Conservation (phyloP, 2,113 vertebrate genomes). For the Tachycineta bicolor region DNA sequence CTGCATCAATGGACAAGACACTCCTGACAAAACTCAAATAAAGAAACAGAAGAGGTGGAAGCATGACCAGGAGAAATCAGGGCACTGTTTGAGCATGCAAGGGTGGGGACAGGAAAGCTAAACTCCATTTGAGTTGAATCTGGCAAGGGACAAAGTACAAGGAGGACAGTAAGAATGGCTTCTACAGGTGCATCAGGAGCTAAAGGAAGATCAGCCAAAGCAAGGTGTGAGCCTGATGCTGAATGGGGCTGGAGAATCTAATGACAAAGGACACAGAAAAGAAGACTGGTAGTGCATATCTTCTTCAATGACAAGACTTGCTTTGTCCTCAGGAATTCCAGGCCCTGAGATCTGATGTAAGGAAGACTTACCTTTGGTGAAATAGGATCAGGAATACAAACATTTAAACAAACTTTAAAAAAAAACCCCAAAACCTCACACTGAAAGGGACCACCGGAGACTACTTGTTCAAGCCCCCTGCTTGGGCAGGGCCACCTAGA, state of each 20-base stretch:
- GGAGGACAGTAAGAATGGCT: not conserved
- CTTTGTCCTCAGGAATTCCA: not conserved
- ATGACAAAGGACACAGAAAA: not conserved
- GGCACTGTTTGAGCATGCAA: not conserved
- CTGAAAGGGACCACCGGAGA: not conserved
- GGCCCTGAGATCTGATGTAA: not conserved
- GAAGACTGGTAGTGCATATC: not conserved
- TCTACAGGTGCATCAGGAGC: not conserved
- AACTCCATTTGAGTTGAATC: not conserved
- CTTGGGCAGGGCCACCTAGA: not conserved
- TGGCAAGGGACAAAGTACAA: not conserved
- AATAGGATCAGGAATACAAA: not conserved
- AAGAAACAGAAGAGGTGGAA: not conserved
- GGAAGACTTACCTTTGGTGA: not conserved
- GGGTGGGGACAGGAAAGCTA: not conserved
- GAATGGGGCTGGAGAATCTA: not conserved
- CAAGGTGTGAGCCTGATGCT: not conserved
- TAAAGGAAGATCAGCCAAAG: not conserved
- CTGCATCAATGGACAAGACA: not conserved
- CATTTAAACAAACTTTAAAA: not conserved
- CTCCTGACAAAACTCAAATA: not conserved
- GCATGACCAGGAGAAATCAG: not conserved
- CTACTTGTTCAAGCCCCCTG: not conserved
- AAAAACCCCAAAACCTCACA: not conserved
- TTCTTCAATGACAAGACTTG: not conserved